Percentiles rank a stretch among this genome's conserved stretches.
phyloP scores from a whole-genome alignment of 1,140 invertebrate species.

The Teleopsis dalmanni region DNA sequence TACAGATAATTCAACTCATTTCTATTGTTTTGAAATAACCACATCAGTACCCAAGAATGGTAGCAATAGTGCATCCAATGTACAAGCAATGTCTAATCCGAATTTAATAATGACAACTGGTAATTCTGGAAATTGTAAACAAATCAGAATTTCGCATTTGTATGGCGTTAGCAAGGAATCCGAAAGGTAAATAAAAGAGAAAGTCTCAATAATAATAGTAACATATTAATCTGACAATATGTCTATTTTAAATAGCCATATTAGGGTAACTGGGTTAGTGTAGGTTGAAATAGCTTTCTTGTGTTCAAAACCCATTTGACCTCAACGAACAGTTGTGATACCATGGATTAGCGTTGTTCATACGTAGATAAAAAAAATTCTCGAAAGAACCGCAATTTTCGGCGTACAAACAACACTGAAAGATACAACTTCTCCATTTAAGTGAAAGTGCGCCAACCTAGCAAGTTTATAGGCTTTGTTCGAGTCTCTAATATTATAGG shows the following conservation, averaged over 20 bases:
- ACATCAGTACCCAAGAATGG: constrained; percentile 38
- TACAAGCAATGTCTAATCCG: constrained; percentile 35
- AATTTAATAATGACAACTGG: constrained; percentile 37
- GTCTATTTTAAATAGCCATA: background rate
- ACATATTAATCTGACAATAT: background rate
- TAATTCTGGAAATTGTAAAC: constrained; percentile 32
- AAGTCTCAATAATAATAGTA: background rate
- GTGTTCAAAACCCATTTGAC: background rate
- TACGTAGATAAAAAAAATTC: too few species aligned
- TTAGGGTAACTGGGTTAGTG: too few species aligned
- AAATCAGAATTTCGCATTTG: constrained; percentile 29
- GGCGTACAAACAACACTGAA: too few species aligned
- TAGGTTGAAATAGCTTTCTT: too few species aligned
- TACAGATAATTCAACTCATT: constrained; percentile 45
- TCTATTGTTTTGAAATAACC: constrained; percentile 41
- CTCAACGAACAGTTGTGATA: too few species aligned
- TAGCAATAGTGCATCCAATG: constrained; percentile 4
- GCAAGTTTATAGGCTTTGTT: too few species aligned
- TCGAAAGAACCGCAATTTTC: too few species aligned
- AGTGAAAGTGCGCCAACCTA: too few species aligned
- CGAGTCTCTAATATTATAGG: too few species aligned
- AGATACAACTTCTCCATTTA: too few species aligned
- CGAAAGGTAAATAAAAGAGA: constrained; percentile 21
- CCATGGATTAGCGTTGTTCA: too few species aligned
- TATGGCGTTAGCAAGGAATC: constrained; percentile 42